A percentile compares a stretch with the other conserved stretches of the same genome.
These are phyloP conservation scores for Athripsodes cinereus DNA, from an alignment of 2,888 invertebrate species.

Conservation along the genomic window DNA sequence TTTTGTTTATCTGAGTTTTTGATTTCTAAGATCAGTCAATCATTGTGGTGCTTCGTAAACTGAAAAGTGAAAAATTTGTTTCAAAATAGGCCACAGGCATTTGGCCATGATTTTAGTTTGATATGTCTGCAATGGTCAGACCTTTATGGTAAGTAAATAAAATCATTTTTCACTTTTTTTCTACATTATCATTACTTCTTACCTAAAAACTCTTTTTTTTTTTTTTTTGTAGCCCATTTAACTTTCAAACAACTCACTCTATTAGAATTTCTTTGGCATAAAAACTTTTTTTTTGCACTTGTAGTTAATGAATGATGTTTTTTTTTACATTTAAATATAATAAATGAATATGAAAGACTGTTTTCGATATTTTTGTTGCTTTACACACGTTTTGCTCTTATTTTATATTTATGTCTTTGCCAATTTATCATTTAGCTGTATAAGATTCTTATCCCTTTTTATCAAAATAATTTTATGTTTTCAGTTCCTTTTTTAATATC, in stretches of 20 bases:
- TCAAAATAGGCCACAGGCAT: background rate
- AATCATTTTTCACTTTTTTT: too few species aligned
- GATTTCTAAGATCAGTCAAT: background rate
- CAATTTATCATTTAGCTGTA: too few species aligned
- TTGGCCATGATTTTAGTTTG: conserved; percentile 24
- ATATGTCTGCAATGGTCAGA: conserved; percentile 53
- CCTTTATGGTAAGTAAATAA: conserved; percentile 49
- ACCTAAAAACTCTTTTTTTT: background rate
- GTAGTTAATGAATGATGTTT: too few species aligned
- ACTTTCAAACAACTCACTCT: background rate
- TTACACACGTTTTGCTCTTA: too few species aligned
- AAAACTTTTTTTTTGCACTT: background rate
- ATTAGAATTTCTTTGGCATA: background rate
- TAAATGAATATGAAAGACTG: too few species aligned
- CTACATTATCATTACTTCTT: background rate
- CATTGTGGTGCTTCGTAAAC: conserved; percentile 9
- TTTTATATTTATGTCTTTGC: too few species aligned
- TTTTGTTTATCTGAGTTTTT: background rate
- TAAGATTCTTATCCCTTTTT: too few species aligned
- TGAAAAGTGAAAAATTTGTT: conserved; percentile 29
- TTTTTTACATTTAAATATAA: too few species aligned
- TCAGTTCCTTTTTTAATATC: too few species aligned
- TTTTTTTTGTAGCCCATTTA: background rate
- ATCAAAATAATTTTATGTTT: too few species aligned
- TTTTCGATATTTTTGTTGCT: too few species aligned